Percentiles rank a stretch among this genome's conserved stretches.
Evolutionary conservation across 2,113 vertebrate species (phyloP).

Genomic region (Mus pahari): DNA sequence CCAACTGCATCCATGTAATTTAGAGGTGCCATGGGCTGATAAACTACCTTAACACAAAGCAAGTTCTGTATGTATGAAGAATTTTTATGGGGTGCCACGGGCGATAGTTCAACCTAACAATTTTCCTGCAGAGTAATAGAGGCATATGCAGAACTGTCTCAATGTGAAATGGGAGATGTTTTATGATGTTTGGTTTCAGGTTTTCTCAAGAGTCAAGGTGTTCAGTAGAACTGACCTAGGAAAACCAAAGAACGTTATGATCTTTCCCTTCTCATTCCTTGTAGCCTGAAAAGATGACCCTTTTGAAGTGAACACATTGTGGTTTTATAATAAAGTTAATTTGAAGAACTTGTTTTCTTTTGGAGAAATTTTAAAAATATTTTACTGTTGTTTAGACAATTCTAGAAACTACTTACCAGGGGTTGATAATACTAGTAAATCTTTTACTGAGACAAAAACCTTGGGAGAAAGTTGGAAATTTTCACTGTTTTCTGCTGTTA

Average conservation of each 20-base stretch:
- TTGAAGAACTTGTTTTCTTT: constrained; percentile 23
- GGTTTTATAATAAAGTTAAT: constrained; percentile 6
- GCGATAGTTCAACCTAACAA: background rate
- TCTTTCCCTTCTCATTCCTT: background rate
- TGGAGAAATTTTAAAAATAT: background rate
- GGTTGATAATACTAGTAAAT: background rate
- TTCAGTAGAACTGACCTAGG: background rate
- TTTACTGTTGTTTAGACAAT: constrained; percentile 43
- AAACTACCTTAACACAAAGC: background rate
- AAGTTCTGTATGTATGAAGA: background rate
- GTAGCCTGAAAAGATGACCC: background rate
- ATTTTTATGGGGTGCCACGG: background rate
- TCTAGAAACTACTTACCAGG: background rate
- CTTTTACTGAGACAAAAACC: background rate
- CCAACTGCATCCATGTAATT: background rate
- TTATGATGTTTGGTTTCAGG: background rate
- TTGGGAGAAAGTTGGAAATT: background rate
- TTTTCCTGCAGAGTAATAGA: background rate
- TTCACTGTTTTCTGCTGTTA: constrained; percentile 10
- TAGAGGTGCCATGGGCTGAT: background rate
- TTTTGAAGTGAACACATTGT: background rate
- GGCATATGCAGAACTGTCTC: background rate
- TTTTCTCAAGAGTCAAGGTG: background rate
- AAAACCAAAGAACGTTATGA: background rate
- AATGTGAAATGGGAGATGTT: background rate